Percentiles rank a stretch among this genome's conserved stretches.
Evolutionary conservation across 2,888 invertebrate species (phyloP).

Genomic region (Dicranocentrus wangi): DNA sequence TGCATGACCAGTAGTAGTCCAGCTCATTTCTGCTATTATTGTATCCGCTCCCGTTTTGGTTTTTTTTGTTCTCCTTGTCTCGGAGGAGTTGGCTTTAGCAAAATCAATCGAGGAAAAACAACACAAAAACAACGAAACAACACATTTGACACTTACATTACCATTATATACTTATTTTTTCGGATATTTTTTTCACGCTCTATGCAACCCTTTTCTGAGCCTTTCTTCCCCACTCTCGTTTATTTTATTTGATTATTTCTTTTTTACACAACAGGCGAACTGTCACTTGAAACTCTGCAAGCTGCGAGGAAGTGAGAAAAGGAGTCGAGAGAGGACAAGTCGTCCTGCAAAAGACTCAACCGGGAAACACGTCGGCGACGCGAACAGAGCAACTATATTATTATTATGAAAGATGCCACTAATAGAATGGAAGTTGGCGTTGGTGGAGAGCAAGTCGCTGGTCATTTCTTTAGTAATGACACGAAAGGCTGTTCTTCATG

Average conservation of each 20-base stretch:
- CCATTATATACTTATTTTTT: slow-evolving; percentile 43
- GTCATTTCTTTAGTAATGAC: slow-evolving; percentile 48
- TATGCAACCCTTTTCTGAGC: slow-evolving; percentile 7
- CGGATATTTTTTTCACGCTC: slow-evolving; percentile 18
- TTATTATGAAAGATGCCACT: background rate
- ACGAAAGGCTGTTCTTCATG: background rate
- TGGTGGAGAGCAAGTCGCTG: slow-evolving; percentile 33
- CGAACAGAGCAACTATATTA: too few species aligned
- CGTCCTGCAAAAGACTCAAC: too few species aligned
- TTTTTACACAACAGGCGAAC: slow-evolving; percentile 23
- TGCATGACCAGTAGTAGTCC: background rate
- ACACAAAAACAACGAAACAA: slow-evolving; percentile 2
- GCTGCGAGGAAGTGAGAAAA: too few species aligned
- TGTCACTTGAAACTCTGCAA: slow-evolving; percentile 18
- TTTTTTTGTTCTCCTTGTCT: too few species aligned
- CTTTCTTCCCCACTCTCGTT: background rate
- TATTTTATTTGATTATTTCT: slow-evolving; percentile 23
- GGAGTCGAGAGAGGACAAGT: background rate
- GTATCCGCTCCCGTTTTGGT: background rate
- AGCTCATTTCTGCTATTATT: background rate
- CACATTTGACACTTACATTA: slow-evolving; percentile 28
- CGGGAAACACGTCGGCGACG: too few species aligned
- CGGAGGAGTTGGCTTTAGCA: too few species aligned
- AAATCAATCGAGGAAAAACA: slow-evolving; percentile 13
- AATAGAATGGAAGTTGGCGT: slow-evolving; percentile 3